Percentiles rank a stretch among this genome's conserved stretches.
These are phyloP conservation scores for Ptychobarbus kaznakovi DNA, from an alignment of 2,797 vertebrate species.

Conservation along the genomic window DNA sequence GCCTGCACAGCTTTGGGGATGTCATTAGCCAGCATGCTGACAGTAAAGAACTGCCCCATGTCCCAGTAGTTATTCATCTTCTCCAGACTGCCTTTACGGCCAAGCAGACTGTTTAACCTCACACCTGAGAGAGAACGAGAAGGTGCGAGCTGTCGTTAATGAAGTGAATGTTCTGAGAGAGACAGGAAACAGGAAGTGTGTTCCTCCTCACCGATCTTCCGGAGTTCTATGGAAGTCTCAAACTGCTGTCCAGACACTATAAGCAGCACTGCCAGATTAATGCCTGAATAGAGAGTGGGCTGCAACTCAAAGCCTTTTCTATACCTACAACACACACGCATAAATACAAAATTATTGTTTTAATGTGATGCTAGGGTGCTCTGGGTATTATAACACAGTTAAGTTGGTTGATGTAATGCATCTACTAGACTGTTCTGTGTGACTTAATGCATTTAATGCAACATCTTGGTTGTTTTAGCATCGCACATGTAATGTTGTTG, in stretches of 20 bases:
- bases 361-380: background rate
- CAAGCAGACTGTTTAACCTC: conserved; percentile 90
- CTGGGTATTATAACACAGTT: background rate
- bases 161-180: background rate
- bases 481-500: background rate
- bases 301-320: conserved; percentile 95
- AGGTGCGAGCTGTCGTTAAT: background rate
- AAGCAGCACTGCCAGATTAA: conserved; percentile 92
- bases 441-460: background rate
- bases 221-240: conserved; percentile 93
- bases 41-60: conserved; percentile 92
- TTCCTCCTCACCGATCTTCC: conserved; percentile 89
- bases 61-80: conserved; percentile 99
- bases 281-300: conserved; percentile 93
- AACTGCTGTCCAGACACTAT: conserved; percentile 93
- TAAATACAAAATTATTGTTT: background rate
- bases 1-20: conserved; percentile 92
- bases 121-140: conserved; percentile 79
- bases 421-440: background rate
- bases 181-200: background rate
- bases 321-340: conserved; percentile 80
- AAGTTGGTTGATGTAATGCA: background rate
- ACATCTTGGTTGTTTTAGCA: background rate
- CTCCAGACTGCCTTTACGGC: conserved; percentile 93
- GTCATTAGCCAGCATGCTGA: conserved; percentile 92